Evolutionary conservation across 2,888 invertebrate species (phyloP), one percentile per base, ranked within the genome.

Genomic region (Latrodectus hesperus): DNA sequence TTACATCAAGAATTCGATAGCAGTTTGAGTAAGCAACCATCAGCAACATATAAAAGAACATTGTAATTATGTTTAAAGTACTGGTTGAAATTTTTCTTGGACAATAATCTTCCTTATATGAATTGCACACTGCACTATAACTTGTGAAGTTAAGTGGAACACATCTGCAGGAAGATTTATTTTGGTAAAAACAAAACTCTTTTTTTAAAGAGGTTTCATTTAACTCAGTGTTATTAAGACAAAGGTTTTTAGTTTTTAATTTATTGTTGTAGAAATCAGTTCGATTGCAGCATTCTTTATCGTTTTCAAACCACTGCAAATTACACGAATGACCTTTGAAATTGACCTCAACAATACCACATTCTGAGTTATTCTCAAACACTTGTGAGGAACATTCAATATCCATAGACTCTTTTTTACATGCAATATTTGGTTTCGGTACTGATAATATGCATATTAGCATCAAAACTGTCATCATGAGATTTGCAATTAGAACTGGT

Each of bases 1-100:
- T 96, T 0, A 97, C 96, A 92, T 97, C 97, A 95, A 97, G 95
- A 83, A 97, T 95, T 16, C 96, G 96, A 0, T 96, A 96, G 16
- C 96, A 95, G 51, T 96, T 96, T 10, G 96, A 95, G 91, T 96
- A 93, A 94, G 96, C 95, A 90, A 96, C 93, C 90, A 97, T 95
- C 91, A 96, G 93, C 89, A 97, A 91, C 8, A 67, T 14, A 51
- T 38, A 71, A 51, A 71, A 10, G 9, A 38, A 51, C n/a, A 12
- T 51, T n/a, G 38, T 12, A 6, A 60, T n/a, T 11, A 16, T 60
- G 60, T n/a, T 60, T 60, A 60, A 60, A 16, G n/a, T 14, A 60
- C 16, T 60, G 12, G 14, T 60, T 11, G 12, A 6, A n/a, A 16
- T 14, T 60, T 60, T n/a, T 16, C n/a, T n/a, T 4, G 12, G 0